These are phyloP conservation scores for Lucifuga dentata DNA, from an alignment of 2,113 vertebrate genomes.

Conservation along the genomic window DNA sequence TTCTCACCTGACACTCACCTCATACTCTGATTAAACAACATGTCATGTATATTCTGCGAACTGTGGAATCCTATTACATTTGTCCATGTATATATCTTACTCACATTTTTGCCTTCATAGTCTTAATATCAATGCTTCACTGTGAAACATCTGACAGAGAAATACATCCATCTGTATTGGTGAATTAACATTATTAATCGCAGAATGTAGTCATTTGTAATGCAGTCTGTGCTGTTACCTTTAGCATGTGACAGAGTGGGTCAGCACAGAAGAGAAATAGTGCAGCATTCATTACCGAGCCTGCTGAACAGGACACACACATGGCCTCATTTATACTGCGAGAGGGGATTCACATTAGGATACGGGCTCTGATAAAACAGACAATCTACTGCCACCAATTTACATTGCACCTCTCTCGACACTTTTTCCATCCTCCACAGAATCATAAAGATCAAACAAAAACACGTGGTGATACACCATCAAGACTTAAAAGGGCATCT, in stretches of 20 bases:
- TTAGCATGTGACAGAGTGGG: constrained; percentile 55
- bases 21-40: too few relatives aligned
- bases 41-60: too few relatives aligned
- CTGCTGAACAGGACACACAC: constrained; percentile 62
- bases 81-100: too few relatives aligned
- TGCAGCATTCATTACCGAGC: constrained; percentile 67
- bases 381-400: constrained; percentile 55
- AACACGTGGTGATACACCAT: constrained; percentile 61
- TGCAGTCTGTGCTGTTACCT: constrained; percentile 57
- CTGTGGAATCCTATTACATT: too few relatives aligned
- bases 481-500: constrained; percentile 79
- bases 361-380: constrained; percentile 50
- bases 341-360: constrained; percentile 36
- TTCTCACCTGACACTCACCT: too few relatives aligned
- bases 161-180: background rate
- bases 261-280: constrained; percentile 64
- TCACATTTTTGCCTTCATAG: too few relatives aligned
- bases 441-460: constrained; percentile 73
- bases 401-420: constrained; percentile 14
- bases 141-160: too few relatives aligned
- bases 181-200: constrained; percentile 1
- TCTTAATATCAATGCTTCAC: too few relatives aligned
- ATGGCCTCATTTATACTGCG: constrained; percentile 66
- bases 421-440: constrained; percentile 48
- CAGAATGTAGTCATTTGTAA: constrained; percentile 38